phyloP scores from a whole-genome alignment of 2,113 vertebrate genomes.

The Psilopsiagon aymara region DNA sequence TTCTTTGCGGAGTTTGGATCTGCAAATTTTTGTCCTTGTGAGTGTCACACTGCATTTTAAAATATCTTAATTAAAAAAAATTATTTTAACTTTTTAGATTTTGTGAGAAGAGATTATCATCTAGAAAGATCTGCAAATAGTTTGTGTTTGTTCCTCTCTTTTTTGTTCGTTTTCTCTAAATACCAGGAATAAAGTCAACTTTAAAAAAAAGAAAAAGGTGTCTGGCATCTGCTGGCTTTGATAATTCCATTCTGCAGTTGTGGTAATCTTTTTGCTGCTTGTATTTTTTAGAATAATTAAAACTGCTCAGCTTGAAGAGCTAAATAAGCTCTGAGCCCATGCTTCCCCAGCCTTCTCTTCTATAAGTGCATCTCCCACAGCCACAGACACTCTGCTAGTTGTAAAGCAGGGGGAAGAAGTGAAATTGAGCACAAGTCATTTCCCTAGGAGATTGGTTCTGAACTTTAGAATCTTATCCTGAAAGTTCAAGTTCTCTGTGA shows the following conservation, averaged over 20 bases:
- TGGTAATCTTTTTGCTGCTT: slow-evolving; percentile 29
- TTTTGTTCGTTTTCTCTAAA: neutral
- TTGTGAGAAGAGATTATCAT: neutral
- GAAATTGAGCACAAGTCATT: neutral
- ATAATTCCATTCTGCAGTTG: slow-evolving; percentile 23
- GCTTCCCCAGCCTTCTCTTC: neutral
- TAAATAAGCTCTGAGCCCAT: slow-evolving; percentile 4
- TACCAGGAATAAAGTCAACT: neutral
- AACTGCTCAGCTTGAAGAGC: slow-evolving; percentile 55
- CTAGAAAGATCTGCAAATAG: neutral
- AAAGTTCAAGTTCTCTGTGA: neutral
- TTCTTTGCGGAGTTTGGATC: neutral
- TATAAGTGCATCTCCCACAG: neutral
- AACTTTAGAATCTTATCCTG: neutral
- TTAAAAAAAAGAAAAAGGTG: slow-evolving; percentile 1
- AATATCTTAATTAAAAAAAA: accelerated
- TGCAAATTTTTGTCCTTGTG: neutral
- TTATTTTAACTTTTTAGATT: neutral
- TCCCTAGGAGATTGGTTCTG: neutral
- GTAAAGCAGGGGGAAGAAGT: neutral
- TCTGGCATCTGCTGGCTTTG: slow-evolving; percentile 26
- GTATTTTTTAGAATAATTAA: slow-evolving; percentile 61
- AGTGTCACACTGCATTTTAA: neutral
- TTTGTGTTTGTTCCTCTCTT: neutral
- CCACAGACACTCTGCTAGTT: neutral